Evolutionary conservation across 2,113 vertebrate genomes (phyloP).

Genomic region (Coracopsis vasa): DNA sequence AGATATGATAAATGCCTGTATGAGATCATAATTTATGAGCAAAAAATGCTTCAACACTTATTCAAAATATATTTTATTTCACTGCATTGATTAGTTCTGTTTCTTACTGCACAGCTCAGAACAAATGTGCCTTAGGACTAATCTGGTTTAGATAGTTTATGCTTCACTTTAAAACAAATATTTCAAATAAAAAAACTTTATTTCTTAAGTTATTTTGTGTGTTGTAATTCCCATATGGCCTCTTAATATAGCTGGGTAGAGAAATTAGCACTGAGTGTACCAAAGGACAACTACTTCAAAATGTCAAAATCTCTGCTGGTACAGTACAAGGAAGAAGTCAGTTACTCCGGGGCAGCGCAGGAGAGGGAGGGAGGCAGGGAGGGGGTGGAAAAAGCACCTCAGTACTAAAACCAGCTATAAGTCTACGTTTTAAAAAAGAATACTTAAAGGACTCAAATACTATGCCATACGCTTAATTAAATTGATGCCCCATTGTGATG

Average conservation of each 20-base stretch:
- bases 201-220: background rate
- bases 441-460: too few relatives aligned
- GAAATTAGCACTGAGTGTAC: background rate
- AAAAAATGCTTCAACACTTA: background rate
- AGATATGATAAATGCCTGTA: background rate
- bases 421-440: background rate
- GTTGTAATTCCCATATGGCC: background rate
- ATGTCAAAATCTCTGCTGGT: too few relatives aligned
- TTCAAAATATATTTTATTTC: background rate
- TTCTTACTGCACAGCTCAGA: background rate
- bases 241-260: background rate
- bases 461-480: background rate
- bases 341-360: too few relatives aligned
- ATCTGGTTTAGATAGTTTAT: background rate
- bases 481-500: background rate
- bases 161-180: background rate
- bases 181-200: background rate
- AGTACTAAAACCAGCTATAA: background rate
- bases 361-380: too few relatives aligned
- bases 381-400: too few relatives aligned
- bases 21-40: background rate
- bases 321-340: background rate
- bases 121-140: background rate
- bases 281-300: background rate
- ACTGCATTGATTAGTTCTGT: background rate